Base-by-base conservation (phyloP, 2,113 vertebrate species). In the Sorex fumeus region DNA sequence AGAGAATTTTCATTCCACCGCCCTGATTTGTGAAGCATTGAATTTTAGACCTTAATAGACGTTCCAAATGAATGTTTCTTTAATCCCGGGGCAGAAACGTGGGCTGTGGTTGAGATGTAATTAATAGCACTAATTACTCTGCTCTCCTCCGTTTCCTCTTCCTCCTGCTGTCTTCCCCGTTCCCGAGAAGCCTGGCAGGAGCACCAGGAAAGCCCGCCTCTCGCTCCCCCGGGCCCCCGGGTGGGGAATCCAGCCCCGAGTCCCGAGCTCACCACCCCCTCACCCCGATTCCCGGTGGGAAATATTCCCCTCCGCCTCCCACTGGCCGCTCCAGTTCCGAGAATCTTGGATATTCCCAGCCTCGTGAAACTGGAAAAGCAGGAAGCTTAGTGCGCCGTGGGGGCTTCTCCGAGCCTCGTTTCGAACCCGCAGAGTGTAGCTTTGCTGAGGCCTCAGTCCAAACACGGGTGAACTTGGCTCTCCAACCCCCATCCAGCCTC, bases 71-170 rank as follows among this genome's bases (percentile, higher is more conserved):
- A 95, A 93, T 91, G 88, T 96, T 94, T 93, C 88, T 88, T 90
- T 97, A 97, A 94, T 96, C 84, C 91, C 19, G 53, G 95, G 88
- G 91, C 93, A 96, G 95, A 93, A 89, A 75, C 25, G 11, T 34
- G 81, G 93, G 88, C 88, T 93, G 91, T 89, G 93, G 88, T 70
- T 85, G 94, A 95, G 86, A 88, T 86, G 94, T 95, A 96, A 96
- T 95, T 96, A 96, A 97, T 96, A 97, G 91, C 74, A 74, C 95
- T 96, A 97, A 97, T 97, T 97, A 93, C 64, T 69, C 80, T 92
- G 78, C 72, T 69, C 50, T 69, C 43, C 62, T 88, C 84, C 50
- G n/a, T 87, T 45, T 78, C 78, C 71, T 91, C 91, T 76, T 43
- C 64, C 64, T 88, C 62, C 84, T 87, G 62, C 90, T 69, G 62